Conservation (phyloP, 2,888 invertebrate genomes). For the Chaetogeoica ovagalla region DNA sequence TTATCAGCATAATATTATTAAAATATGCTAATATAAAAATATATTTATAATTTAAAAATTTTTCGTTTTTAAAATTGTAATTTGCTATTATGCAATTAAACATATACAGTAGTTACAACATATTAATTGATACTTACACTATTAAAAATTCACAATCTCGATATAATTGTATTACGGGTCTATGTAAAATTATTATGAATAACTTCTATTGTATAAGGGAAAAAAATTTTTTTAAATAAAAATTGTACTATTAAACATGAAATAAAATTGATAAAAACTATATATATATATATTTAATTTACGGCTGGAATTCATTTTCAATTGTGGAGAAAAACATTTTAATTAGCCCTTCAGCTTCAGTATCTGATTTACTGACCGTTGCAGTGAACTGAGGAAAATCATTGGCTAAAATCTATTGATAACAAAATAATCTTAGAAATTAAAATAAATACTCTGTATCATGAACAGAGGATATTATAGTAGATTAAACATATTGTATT, state of each 20-base stretch:
- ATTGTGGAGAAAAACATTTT: slow-evolving; percentile 18
- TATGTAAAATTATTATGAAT: no score
- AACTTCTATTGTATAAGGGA: no score
- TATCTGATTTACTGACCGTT: slow-evolving; percentile 24
- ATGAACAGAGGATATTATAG: neutral
- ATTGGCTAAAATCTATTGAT: slow-evolving; percentile 34
- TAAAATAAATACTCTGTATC: neutral
- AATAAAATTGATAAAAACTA: no score
- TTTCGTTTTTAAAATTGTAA: neutral
- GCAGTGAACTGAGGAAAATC: slow-evolving; percentile 44
- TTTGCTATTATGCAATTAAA: neutral
- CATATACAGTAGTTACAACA: no score
- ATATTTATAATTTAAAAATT: neutral
- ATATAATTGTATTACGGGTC: no score
- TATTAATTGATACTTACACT: no score
- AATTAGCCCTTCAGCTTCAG: slow-evolving; percentile 26
- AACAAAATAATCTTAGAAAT: neutral
- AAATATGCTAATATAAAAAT: neutral
- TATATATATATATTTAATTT: slow-evolving; percentile 12
- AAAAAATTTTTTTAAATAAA: no score
- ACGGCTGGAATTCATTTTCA: slow-evolving; percentile 32
- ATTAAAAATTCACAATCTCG: no score
- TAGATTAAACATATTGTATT: neutral
- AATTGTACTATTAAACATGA: neutral
- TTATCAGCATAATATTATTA: no score